A percentile compares a stretch with the other conserved stretches of the same genome.
phyloP scores from a whole-genome alignment of 2,113 vertebrate genomes.

The human (Homo sapiens) region DNA sequence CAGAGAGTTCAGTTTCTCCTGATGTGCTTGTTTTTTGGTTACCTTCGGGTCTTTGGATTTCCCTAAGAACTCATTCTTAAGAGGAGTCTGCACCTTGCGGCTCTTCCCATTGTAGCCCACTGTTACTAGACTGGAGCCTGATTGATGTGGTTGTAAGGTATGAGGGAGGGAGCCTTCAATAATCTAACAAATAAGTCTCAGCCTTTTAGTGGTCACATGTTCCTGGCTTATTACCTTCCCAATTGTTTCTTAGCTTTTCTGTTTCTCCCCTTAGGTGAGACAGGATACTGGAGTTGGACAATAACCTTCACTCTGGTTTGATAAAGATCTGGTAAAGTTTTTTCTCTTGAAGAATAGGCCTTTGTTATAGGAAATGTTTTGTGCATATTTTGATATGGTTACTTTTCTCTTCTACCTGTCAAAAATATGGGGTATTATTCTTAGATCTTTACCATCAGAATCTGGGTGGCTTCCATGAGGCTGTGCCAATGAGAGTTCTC shows the following conservation, averaged over 20 bases:
- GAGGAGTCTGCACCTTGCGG: too few species aligned
- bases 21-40: not conserved
- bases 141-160: not conserved
- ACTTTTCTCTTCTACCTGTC: not conserved
- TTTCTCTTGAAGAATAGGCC: not conserved
- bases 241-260: not conserved
- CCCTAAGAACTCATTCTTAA: not conserved
- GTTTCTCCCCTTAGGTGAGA: not conserved
- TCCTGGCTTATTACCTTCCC: not conserved
- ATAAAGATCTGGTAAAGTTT: not conserved
- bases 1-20: not conserved
- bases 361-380: not conserved
- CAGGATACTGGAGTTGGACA: not conserved
- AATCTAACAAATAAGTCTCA: not conserved
- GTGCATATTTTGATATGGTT: not conserved
- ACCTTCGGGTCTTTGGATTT: not conserved
- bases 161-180: not conserved
- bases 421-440: not conserved
- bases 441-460: not conserved
- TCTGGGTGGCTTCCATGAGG: not conserved
- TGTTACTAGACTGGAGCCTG: not conserved
- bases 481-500: not conserved
- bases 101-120: not conserved
- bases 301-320: not conserved
- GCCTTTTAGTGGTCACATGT: not conserved